These are phyloP conservation scores for Lycocerus yunnanus DNA, from an alignment of 2,888 invertebrate genomes.

Conservation along the genomic window DNA sequence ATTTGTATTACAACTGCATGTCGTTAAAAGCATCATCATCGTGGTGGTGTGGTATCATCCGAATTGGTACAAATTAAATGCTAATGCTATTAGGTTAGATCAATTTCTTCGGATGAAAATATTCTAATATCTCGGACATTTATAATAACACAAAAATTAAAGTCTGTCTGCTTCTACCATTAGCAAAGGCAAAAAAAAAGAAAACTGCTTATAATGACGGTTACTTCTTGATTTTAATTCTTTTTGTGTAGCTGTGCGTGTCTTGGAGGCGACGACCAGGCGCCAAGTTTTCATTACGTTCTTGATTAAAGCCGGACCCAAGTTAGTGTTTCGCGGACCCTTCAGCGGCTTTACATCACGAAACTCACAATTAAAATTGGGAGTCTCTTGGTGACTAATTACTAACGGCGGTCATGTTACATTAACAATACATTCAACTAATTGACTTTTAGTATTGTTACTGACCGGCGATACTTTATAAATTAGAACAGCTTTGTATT, in stretches of 20 bases:
- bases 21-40: conserved; percentile 21
- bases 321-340: conserved; percentile 27
- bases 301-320: conserved; percentile 50
- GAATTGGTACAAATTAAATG: conserved; percentile 7
- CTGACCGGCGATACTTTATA: conserved; percentile 23
- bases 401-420: conserved; percentile 27
- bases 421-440: conserved; percentile 17
- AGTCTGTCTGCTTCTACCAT: conserved; percentile 46
- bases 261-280: conserved; percentile 52
- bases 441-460: conserved; percentile 14
- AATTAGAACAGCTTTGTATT: not conserved
- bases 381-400: conserved; percentile 31
- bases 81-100: conserved; percentile 11
- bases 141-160: conserved; percentile 32
- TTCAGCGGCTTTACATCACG: conserved; percentile 18
- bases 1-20: conserved; percentile 11
- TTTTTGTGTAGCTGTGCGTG: conserved; percentile 54
- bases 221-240: conserved; percentile 48
- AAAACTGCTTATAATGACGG: conserved; percentile 44
- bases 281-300: conserved; percentile 57
- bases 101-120: conserved; percentile 8
- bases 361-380: conserved; percentile 30
- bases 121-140: not conserved
- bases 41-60: not conserved
- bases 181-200: conserved; percentile 33